Evolutionary conservation across 2,113 vertebrate genomes (phyloP).

Genomic region (Pterocles gutturalis): DNA sequence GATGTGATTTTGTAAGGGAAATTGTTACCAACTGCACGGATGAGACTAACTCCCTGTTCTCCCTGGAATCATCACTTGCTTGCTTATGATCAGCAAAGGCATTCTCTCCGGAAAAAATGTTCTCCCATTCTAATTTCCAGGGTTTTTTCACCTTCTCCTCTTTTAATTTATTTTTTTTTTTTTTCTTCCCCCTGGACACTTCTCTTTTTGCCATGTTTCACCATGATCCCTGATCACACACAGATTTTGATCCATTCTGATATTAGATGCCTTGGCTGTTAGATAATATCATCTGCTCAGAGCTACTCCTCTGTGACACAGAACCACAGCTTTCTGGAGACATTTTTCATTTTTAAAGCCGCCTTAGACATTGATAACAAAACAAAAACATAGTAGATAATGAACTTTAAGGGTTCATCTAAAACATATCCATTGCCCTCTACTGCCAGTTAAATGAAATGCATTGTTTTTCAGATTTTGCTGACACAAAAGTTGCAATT

Average conservation of each 20-base stretch:
- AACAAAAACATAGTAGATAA: neutral
- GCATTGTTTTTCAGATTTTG: neutral
- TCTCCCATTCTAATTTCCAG: neutral
- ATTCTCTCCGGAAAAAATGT: neutral
- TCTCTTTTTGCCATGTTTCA: neutral
- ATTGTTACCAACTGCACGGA: neutral
- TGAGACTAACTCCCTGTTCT: neutral
- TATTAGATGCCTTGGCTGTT: neutral
- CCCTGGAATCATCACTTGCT: neutral
- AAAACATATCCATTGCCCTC: neutral
- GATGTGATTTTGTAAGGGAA: neutral
- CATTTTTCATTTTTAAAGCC: constrained; percentile 5
- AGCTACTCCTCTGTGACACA: neutral
- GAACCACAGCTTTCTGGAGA: neutral
- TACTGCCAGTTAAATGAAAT: neutral
- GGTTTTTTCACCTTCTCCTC: neutral
- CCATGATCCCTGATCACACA: neutral
- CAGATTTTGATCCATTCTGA: neutral
- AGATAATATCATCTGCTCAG: neutral
- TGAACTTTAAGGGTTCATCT: neutral
- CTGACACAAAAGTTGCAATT: neutral
- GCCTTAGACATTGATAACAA: neutral
- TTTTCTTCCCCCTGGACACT: neutral
- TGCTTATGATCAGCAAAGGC: neutral
- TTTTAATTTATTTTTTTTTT: neutral